These are phyloP conservation scores for Drosophila trichaetosa DNA, from an alignment of 2,888 invertebrate species.

Conservation along the genomic window DNA sequence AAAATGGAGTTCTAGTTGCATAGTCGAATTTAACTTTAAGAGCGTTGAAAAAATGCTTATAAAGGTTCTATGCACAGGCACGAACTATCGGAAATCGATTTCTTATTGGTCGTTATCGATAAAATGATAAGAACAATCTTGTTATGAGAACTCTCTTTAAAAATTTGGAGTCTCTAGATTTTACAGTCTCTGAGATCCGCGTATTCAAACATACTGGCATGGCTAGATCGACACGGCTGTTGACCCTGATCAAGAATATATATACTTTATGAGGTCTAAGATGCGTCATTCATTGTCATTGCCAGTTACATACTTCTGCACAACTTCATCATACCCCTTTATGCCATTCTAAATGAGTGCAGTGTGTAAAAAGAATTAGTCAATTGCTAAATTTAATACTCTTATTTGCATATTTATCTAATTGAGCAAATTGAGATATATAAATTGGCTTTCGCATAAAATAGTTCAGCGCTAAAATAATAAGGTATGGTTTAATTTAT, in stretches of 20 bases:
- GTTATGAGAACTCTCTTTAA: background rate
- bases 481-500: rapidly evolving
- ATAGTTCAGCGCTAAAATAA: background rate
- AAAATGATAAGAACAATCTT: no score
- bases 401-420: background rate
- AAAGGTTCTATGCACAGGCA: no score
- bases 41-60: background rate
- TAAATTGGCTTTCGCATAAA: background rate
- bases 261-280: background rate
- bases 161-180: background rate
- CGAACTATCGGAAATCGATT: background rate
- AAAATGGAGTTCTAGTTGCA: background rate
- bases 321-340: background rate
- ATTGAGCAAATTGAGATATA: background rate
- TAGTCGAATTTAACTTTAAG: background rate
- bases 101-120: background rate
- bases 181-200: background rate
- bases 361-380: background rate
- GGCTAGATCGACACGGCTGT: background rate
- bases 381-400: background rate
- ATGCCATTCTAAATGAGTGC: background rate
- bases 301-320: background rate
- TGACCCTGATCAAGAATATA: no score
- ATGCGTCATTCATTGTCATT: background rate
- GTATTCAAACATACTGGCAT: background rate